A percentile compares a stretch with the other conserved stretches of the same genome.
phyloP scores from a whole-genome alignment of 1,140 invertebrate genomes.

The Apis mellifera region DNA sequence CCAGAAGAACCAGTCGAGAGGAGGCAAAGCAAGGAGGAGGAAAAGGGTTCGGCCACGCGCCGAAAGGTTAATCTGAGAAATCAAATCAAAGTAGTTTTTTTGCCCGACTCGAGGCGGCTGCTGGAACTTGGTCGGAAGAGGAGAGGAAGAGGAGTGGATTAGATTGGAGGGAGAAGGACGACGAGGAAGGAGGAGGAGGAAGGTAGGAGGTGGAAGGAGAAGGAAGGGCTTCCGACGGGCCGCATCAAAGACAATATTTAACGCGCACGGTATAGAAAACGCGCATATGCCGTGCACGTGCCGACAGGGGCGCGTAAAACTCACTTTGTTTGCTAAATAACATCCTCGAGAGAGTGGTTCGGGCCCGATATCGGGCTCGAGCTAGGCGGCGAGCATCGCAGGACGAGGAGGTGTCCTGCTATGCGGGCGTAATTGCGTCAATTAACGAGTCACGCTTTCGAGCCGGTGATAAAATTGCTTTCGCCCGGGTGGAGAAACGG shows the following conservation, averaged over 20 bases:
- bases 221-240: slow-evolving; percentile 75
- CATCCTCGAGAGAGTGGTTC: slow-evolving; percentile 66
- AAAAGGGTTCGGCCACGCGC: slow-evolving; percentile 78
- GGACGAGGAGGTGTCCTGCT: slow-evolving; percentile 38
- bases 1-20: slow-evolving; percentile 6
- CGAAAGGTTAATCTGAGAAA: slow-evolving; percentile 75
- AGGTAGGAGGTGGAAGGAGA: slow-evolving; percentile 44
- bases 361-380: slow-evolving; percentile 40
- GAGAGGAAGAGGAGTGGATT: background rate
- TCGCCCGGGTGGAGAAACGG: background rate
- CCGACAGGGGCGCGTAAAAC: slow-evolving; percentile 73
- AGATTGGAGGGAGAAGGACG: background rate
- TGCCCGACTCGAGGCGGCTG: slow-evolving; percentile 43
- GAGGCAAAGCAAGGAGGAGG: background rate
- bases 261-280: slow-evolving; percentile 65
- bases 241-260: slow-evolving; percentile 80
- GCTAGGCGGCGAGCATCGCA: background rate
- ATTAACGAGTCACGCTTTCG: slow-evolving; percentile 51
- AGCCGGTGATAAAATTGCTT: slow-evolving; percentile 36
- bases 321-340: slow-evolving; percentile 78
- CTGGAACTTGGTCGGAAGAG: background rate
- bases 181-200: background rate
- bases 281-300: slow-evolving; percentile 77
- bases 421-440: slow-evolving; percentile 59
- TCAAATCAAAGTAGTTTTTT: slow-evolving; percentile 80